A percentile compares a stretch with the other conserved stretches of the same genome.
These are phyloP conservation scores for Huso huso DNA, from an alignment of 2,797 vertebrate species.

Conservation along the genomic window DNA sequence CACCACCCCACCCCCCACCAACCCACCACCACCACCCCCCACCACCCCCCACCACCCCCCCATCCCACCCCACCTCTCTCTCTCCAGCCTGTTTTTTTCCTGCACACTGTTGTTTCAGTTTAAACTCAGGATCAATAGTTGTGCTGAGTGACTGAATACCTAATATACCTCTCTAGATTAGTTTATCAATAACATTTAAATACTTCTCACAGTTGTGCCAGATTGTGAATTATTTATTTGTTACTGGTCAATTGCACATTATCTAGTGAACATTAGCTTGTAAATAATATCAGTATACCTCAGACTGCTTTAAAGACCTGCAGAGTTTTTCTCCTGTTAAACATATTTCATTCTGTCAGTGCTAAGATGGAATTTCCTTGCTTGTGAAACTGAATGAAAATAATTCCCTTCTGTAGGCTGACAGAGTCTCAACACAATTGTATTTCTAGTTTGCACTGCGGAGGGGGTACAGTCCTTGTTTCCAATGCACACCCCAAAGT, in stretches of 20 bases:
- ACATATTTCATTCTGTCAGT: conserved; percentile 24
- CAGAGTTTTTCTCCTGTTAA: neutral
- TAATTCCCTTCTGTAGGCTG: neutral
- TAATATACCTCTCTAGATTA: conserved; percentile 71
- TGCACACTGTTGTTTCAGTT: conserved; percentile 35
- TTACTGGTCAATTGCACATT: conserved; percentile 77
- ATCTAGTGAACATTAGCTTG: conserved; percentile 78
- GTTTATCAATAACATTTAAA: conserved; percentile 91
- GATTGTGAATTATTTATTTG: conserved; percentile 86
- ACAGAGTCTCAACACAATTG: too few relatives aligned
- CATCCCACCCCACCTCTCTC: neutral
- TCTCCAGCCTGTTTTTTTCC: conserved; percentile 22
- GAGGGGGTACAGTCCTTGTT: too few relatives aligned
- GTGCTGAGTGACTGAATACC: conserved; percentile 71
- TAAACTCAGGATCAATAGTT: conserved; percentile 59
- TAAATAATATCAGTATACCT: conserved; percentile 44
- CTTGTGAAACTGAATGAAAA: conserved; percentile 22
- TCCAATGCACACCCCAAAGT: too few relatives aligned
- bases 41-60: conserved; percentile 24
- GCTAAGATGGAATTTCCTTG: conserved; percentile 14
- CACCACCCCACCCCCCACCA: too few relatives aligned
- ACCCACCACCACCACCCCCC: conserved; percentile 35
- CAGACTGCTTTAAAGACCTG: conserved; percentile 29
- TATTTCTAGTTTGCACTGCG: too few relatives aligned
- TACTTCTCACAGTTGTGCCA: conserved; percentile 80